Conservation (phyloP, 2,113 vertebrate genomes). For the sheep (Ovis aries) region ARS-UI_Ramb_v3.0 NC_056060.1:80453001-80453500, state of each 20-base stretch:
- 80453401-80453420: background rate
- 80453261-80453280: background rate
- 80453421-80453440: background rate
- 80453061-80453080: background rate
- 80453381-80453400: background rate
- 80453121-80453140: background rate
- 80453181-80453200: background rate
- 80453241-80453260: background rate
- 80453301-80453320: background rate
- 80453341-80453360: background rate
- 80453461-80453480: background rate
- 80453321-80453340: background rate
- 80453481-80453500: background rate
- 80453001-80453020: background rate
- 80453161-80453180: background rate
- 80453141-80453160: background rate
- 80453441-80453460: background rate
- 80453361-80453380: background rate
- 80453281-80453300: background rate
- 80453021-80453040: background rate
- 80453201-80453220: background rate
- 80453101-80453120: background rate
- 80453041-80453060: background rate
- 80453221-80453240: background rate
- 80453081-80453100: background rate